phyloP scores from a whole-genome alignment of 2,888 invertebrate genomes.

The Aquatica leii region DNA sequence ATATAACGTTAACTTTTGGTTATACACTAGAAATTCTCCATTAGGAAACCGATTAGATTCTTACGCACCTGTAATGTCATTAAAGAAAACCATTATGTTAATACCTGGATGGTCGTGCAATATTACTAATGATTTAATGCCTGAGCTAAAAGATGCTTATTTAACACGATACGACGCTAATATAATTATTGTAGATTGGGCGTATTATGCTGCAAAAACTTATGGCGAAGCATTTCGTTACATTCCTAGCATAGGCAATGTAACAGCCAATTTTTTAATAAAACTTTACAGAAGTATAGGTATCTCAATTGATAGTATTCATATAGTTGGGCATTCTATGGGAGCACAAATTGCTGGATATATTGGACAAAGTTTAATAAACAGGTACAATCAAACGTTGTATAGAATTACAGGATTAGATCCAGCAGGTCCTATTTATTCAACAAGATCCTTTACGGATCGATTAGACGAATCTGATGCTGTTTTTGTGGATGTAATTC shows the following conservation, averaged over 20 bases:
- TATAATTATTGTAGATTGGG: slow-evolving; percentile 24
- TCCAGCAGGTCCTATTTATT: slow-evolving; percentile 16
- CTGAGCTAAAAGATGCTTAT: slow-evolving; percentile 23
- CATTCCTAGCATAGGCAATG: not conserved
- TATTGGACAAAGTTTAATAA: not conserved
- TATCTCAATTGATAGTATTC: not conserved
- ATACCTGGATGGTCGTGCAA: slow-evolving; percentile 25
- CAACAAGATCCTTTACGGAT: not conserved
- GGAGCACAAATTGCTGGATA: slow-evolving; percentile 15
- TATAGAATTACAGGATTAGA: slow-evolving; percentile 16
- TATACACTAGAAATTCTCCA: slow-evolving; percentile 14
- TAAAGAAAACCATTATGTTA: slow-evolving; percentile 11
- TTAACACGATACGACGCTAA: slow-evolving; percentile 20
- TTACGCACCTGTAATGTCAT: not conserved
- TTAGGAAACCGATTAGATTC: not conserved
- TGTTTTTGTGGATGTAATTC: slow-evolving; percentile 7
- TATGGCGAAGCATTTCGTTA: slow-evolving; percentile 11
- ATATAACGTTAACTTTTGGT: slow-evolving; percentile 15
- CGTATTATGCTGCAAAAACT: not conserved
- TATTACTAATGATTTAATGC: slow-evolving; percentile 15
- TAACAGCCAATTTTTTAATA: not conserved
- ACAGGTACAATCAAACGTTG: not conserved
- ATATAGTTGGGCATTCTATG: slow-evolving; percentile 16
- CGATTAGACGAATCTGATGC: slow-evolving; percentile 17
- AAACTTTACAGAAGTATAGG: not conserved